phyloP scores from a whole-genome alignment of 2,113 vertebrate genomes.

The Crypturellus undulatus region DNA sequence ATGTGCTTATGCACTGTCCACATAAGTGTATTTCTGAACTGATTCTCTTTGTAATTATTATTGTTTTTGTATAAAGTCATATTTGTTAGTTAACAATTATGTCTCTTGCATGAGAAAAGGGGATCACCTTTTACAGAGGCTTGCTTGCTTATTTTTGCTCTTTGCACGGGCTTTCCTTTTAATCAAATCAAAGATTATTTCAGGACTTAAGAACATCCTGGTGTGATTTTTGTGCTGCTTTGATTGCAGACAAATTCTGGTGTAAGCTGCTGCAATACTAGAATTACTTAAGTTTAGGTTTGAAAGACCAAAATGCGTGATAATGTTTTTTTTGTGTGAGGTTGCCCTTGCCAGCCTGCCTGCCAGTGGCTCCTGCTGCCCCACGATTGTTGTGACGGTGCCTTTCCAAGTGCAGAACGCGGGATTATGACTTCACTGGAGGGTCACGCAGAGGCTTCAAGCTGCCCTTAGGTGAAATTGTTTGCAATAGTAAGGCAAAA shows the following conservation, averaged over 20 bases:
- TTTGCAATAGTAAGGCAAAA: background rate
- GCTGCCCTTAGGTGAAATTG: background rate
- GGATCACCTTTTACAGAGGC: background rate
- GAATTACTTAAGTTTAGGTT: background rate
- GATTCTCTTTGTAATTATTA: background rate
- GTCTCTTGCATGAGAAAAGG: background rate
- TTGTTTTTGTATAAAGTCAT: background rate
- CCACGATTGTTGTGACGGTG: accelerated
- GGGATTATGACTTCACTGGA: conserved; percentile 57
- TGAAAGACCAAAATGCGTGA: accelerated
- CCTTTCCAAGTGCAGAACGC: background rate
- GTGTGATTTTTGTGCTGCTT: background rate
- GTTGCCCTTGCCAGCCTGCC: background rate
- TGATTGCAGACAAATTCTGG: background rate
- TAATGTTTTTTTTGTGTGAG: background rate
- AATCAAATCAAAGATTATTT: background rate
- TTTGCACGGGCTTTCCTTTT: background rate
- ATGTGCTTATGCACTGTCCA: background rate
- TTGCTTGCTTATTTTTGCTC: background rate
- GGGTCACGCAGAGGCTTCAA: background rate
- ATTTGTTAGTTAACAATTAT: background rate
- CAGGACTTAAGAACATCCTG: background rate
- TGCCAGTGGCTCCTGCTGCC: accelerated
- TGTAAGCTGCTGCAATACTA: accelerated
- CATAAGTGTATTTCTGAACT: background rate